Percentiles rank a stretch among this genome's conserved stretches.
Conservation (phyloP, 2,888 invertebrate genomes). For the Stratiomys singularior region DNA sequence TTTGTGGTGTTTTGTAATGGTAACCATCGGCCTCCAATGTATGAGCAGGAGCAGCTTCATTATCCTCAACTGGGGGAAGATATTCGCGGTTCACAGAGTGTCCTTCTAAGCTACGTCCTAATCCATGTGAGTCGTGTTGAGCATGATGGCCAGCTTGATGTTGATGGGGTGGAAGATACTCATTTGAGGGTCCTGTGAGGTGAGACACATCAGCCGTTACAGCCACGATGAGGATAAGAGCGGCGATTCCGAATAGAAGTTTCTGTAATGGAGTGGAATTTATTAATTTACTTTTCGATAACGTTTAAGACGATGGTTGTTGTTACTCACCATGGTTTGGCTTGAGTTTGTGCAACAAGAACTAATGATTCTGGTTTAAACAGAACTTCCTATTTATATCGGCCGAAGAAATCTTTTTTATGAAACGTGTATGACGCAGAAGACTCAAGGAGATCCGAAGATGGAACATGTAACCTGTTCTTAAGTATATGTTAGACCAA, state of each 20-base stretch:
- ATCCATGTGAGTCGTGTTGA: not conserved
- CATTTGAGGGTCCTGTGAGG: conserved; percentile 23
- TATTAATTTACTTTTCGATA: not conserved
- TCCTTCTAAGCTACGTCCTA: not conserved
- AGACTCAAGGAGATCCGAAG: no score
- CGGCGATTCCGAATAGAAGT: not conserved
- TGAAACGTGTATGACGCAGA: no score
- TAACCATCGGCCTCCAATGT: conserved; percentile 11
- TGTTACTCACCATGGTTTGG: no score
- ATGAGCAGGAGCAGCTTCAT: conserved; percentile 35
- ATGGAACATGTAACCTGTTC: no score
- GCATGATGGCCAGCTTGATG: conserved; percentile 7
- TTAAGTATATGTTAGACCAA: no score
- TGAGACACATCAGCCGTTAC: conserved; percentile 44
- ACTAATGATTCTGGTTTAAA: no score
- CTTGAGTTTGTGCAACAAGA: no score
- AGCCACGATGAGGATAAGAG: conserved; percentile 2
- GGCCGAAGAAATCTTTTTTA: no score
- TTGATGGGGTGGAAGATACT: conserved; percentile 43
- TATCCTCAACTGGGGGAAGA: conserved; percentile 8
- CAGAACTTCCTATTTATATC: no score
- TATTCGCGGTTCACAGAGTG: not conserved
- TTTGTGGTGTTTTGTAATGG: conserved; percentile 13
- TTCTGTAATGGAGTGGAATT: not conserved
- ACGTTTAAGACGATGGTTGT: no score